Evolutionary conservation across 2,797 vertebrate genomes (phyloP).

Genomic region (Mareca penelope): DNA sequence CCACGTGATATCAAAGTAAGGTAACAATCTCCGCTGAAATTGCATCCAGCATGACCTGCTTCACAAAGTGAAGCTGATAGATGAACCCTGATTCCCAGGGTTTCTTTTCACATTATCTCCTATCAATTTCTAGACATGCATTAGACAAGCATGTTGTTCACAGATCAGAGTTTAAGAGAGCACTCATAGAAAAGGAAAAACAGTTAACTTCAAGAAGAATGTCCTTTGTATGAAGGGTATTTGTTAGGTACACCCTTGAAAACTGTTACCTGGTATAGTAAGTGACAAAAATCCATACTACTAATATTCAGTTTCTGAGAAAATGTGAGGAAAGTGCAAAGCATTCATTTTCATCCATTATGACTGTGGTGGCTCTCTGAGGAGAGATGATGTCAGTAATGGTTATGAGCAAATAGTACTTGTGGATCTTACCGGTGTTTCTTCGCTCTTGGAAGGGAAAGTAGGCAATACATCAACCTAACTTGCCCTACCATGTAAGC

Average conservation of each 20-base stretch:
- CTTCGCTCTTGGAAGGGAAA: not conserved
- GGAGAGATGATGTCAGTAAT: not conserved
- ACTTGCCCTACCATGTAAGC: not conserved
- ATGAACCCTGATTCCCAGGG: too few species aligned
- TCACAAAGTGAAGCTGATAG: not conserved
- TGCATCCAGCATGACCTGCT: not conserved
- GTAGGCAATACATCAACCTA: not conserved
- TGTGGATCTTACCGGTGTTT: not conserved
- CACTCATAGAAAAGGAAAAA: not conserved
- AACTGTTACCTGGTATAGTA: not conserved
- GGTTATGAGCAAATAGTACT: not conserved
- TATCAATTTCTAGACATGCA: not conserved
- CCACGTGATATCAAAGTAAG: rapidly evolving
- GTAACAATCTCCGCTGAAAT: not conserved
- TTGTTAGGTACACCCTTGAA: not conserved
- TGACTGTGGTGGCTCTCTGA: rapidly evolving
- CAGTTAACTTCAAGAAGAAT: not conserved
- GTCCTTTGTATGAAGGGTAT: not conserved
- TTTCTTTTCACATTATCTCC: too few species aligned
- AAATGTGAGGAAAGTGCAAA: not conserved
- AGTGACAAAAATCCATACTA: not conserved
- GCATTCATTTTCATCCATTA: not conserved
- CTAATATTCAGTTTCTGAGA: not conserved
- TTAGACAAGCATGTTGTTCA: not conserved
- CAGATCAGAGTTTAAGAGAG: not conserved